phyloP scores from a whole-genome alignment of 2,888 invertebrate species.

The Drosophila engyochracea region DNA sequence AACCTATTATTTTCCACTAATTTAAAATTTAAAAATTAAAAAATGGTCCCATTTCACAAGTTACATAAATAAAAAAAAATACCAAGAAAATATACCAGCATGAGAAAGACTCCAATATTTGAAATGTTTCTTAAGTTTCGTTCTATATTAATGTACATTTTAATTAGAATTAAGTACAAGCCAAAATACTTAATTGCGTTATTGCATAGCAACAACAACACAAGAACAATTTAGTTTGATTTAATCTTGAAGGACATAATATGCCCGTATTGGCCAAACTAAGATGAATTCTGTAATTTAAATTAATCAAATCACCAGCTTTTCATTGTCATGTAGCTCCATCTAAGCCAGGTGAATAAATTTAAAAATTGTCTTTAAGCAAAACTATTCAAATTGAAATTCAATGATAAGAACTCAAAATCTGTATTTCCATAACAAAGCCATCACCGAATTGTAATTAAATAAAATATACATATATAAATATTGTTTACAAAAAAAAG shows the following conservation, averaged over 20 bases:
- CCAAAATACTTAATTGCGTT: conserved; percentile 34
- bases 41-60: not conserved
- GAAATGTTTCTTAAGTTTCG: conserved; percentile 16
- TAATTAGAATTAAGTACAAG: conserved; percentile 11
- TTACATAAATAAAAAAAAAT: not conserved
- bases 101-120: not conserved
- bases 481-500: conserved; percentile 46
- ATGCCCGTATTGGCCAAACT: conserved; percentile 7
- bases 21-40: not conserved
- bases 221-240: conserved; percentile 24
- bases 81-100: not conserved
- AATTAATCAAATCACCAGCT: conserved; percentile 7
- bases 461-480: conserved; percentile 19
- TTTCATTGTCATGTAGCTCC: conserved; percentile 20
- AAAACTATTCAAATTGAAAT: conserved; percentile 9
- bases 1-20: conserved; percentile 4
- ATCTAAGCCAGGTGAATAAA: conserved; percentile 30
- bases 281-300: conserved; percentile 14
- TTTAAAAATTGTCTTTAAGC: conserved; percentile 8
- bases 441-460: conserved; percentile 39
- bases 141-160: conserved; percentile 20
- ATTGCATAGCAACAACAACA: conserved; percentile 39
- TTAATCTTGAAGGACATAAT: conserved; percentile 11
- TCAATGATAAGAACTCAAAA: conserved; percentile 23
- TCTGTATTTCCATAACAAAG: conserved; percentile 37